These are phyloP conservation scores for Andrena trimmerana DNA, from an alignment of 2,888 invertebrate genomes.

Conservation along the genomic window DNA sequence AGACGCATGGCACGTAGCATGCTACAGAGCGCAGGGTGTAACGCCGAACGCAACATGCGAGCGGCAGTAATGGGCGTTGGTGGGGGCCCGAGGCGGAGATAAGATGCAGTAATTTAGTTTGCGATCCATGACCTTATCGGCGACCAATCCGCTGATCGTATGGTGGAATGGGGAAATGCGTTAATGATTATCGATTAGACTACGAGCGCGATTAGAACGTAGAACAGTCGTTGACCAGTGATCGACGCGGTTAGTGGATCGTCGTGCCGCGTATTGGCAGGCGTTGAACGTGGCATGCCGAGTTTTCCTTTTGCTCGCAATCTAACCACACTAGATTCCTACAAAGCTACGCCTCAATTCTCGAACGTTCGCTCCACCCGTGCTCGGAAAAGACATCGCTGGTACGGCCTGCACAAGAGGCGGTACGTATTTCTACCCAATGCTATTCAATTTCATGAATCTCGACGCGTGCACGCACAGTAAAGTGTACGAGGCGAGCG, in stretches of 20 bases:
- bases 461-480: neutral
- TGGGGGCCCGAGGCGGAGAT: slow-evolving; percentile 3
- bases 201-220: slow-evolving; percentile 31
- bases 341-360: neutral
- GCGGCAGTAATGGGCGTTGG: neutral
- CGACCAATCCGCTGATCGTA: slow-evolving; percentile 51
- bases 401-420: neutral
- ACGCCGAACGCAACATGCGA: neutral
- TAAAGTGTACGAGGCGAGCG: neutral
- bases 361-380: neutral
- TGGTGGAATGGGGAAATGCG: slow-evolving; percentile 35
- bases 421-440: neutral
- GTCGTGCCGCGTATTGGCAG: slow-evolving; percentile 35
- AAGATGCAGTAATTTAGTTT: slow-evolving; percentile 48
- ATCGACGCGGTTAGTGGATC: slow-evolving; percentile 42
- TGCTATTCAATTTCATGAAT: neutral
- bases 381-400: neutral
- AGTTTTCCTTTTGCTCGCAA: neutral
- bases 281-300: slow-evolving; percentile 29
- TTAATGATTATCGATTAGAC: slow-evolving; percentile 38
- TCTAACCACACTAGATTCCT: neutral
- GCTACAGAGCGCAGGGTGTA: neutral
- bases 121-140: slow-evolving; percentile 50
- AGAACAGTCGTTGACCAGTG: slow-evolving; percentile 46
- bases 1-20: neutral